Conservation (phyloP, 2,797 vertebrate genomes). For the Pseudochirops corinnae region DNA sequence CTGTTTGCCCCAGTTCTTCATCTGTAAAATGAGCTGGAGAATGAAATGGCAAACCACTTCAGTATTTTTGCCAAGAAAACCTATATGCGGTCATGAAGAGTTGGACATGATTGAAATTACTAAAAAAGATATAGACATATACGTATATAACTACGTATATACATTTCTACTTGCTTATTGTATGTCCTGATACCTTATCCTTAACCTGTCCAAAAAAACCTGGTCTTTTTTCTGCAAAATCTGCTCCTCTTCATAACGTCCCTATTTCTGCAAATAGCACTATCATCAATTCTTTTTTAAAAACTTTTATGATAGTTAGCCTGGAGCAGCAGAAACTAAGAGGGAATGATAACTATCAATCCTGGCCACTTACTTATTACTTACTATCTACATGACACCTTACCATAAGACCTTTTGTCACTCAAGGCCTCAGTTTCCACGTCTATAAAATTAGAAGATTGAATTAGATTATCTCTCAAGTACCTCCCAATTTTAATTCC, state of each 20-base stretch:
- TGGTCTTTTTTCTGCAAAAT: not conserved
- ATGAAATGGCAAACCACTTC: constrained; percentile 5
- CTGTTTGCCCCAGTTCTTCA: not conserved
- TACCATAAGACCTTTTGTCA: not conserved
- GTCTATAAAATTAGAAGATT: not conserved
- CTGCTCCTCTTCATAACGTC: not conserved
- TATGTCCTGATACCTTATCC: not conserved
- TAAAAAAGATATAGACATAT: not conserved
- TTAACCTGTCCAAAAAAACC: not conserved
- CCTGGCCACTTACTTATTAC: not conserved
- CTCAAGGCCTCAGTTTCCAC: not conserved
- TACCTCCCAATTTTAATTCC: not conserved
- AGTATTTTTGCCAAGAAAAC: not conserved
- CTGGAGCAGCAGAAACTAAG: not conserved
- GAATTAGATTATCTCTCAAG: not conserved
- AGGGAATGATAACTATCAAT: not conserved
- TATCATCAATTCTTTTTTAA: not conserved
- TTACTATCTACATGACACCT: not conserved
- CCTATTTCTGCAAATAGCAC: not conserved
- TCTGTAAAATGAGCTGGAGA: not conserved
- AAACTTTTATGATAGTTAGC: not conserved
- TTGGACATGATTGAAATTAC: not conserved
- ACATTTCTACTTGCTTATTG: not conserved
- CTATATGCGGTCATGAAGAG: not conserved
- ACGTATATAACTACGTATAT: too few species aligned